Percentiles rank a stretch among this genome's conserved stretches.
phyloP scores from a whole-genome alignment of 2,888 invertebrate species.

The Cheilosia grossa region DNA sequence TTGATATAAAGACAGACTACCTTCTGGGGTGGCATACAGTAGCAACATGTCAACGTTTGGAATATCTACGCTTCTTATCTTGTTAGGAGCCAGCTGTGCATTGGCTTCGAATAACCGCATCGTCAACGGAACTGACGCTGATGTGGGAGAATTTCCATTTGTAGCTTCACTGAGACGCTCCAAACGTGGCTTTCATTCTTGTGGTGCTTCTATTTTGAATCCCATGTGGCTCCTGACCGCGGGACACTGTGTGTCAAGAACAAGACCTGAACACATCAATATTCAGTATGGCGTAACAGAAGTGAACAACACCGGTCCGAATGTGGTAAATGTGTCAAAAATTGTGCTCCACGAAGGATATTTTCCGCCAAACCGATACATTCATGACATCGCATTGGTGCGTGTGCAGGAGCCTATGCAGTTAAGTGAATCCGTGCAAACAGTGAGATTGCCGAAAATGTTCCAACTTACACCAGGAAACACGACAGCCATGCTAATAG shows the following conservation, averaged over 20 bases:
- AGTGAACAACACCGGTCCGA: slow-evolving; percentile 76
- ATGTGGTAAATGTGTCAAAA: slow-evolving; percentile 76
- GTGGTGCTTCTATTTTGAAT: slow-evolving; percentile 80
- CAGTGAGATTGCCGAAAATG: slow-evolving; percentile 78
- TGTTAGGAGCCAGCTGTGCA: not conserved
- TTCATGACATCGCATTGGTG: slow-evolving; percentile 80
- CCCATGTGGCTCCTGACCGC: slow-evolving; percentile 80
- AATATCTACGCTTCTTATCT: slow-evolving; percentile 29
- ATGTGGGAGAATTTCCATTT: slow-evolving; percentile 79
- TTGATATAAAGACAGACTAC: slow-evolving; percentile 24
- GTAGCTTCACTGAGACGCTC: slow-evolving; percentile 78
- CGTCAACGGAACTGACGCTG: slow-evolving; percentile 80
- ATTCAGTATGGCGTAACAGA: slow-evolving; percentile 80
- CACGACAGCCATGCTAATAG: slow-evolving; percentile 78
- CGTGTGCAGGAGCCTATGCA: slow-evolving; percentile 76
- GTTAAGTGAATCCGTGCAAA: slow-evolving; percentile 76
- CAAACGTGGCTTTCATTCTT: slow-evolving; percentile 78
- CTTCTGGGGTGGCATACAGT: slow-evolving; percentile 5
- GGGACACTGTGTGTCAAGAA: slow-evolving; percentile 80
- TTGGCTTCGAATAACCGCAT: slow-evolving; percentile 74
- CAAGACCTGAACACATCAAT: slow-evolving; percentile 76
- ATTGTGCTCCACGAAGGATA: slow-evolving; percentile 79
- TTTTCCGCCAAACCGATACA: slow-evolving; percentile 76
- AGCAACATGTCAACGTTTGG: slow-evolving; percentile 52
- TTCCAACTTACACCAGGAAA: slow-evolving; percentile 75